These are phyloP conservation scores for Triplophysa tibetana DNA, from an alignment of 2,113 vertebrate species.

Conservation along the genomic window DNA sequence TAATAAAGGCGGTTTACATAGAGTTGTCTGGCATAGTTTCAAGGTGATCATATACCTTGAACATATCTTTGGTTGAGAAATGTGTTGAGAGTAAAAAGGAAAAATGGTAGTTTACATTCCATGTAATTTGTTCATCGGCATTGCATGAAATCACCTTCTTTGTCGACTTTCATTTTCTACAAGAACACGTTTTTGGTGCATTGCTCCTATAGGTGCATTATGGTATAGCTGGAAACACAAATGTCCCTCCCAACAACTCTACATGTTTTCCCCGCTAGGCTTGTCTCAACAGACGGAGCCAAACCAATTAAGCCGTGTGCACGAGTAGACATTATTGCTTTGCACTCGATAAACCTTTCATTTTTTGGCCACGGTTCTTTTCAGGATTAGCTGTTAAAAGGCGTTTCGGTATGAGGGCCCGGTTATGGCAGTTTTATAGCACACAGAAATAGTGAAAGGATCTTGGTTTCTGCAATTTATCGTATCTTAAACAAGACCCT, in stretches of 20 bases:
- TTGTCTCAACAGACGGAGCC: conserved; percentile 55
- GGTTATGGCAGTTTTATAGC: conserved; percentile 39
- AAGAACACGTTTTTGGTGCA: background rate
- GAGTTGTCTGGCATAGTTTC: background rate
- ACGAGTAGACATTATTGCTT: conserved; percentile 58
- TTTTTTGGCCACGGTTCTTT: conserved; percentile 50
- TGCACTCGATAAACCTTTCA: conserved; percentile 53
- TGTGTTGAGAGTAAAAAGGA: background rate
- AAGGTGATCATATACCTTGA: background rate
- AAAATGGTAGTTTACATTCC: background rate
- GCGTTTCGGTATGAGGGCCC: conserved; percentile 27
- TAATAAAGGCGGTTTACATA: too few relatives aligned
- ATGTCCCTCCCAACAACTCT: conserved; percentile 34
- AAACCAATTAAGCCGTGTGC: conserved; percentile 55
- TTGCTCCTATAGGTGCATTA: conserved; percentile 12
- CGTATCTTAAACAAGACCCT: background rate
- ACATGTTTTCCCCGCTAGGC: conserved; percentile 49
- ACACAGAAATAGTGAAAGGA: background rate
- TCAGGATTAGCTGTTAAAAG: conserved; percentile 50
- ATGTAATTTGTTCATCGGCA: background rate
- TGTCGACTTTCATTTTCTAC: background rate
- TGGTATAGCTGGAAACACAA: conserved; percentile 29
- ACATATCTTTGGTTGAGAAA: background rate
- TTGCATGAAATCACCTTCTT: background rate
- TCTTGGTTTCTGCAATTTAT: background rate